These are phyloP conservation scores for Argyresthia albistria DNA, from an alignment of 2,888 invertebrate species.

Conservation along the genomic window DNA sequence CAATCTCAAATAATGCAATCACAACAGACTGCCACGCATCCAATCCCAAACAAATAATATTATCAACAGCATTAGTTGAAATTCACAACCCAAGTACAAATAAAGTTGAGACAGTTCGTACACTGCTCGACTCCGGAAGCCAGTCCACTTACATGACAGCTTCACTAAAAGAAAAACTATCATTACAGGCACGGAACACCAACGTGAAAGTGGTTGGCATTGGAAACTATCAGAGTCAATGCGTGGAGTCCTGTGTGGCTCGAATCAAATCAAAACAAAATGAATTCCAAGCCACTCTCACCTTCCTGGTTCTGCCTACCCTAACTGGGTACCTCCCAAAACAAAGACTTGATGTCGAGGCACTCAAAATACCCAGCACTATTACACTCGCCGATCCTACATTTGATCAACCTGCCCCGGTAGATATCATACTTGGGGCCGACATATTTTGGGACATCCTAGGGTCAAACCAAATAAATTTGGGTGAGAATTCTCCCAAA, in stretches of 20 bases:
- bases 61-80: slow-evolving; percentile 12
- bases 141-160: slow-evolving; percentile 5
- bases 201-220: neutral
- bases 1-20: neutral
- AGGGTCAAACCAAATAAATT: neutral
- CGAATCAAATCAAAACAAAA: neutral
- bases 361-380: slow-evolving; percentile 2
- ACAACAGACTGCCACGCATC: neutral
- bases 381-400: slow-evolving; percentile 3
- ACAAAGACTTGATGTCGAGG: neutral
- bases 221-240: neutral
- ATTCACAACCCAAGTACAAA: slow-evolving; percentile 11
- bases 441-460: neutral
- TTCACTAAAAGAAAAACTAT: neutral
- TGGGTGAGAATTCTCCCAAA: neutral
- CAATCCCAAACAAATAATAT: slow-evolving; percentile 3
- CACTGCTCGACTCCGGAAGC: slow-evolving; percentile 11
- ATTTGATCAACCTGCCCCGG: slow-evolving; percentile 1
- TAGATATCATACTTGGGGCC: neutral
- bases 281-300: neutral
- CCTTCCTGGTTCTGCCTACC: neutral
- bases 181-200: neutral
- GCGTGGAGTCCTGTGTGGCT: neutral
- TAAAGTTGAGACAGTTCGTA: slow-evolving; percentile 4
- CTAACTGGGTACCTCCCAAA: neutral